Base-by-base conservation (phyloP, 2,797 vertebrate genomes). In the Lagocephalus sceleratus region DNA sequence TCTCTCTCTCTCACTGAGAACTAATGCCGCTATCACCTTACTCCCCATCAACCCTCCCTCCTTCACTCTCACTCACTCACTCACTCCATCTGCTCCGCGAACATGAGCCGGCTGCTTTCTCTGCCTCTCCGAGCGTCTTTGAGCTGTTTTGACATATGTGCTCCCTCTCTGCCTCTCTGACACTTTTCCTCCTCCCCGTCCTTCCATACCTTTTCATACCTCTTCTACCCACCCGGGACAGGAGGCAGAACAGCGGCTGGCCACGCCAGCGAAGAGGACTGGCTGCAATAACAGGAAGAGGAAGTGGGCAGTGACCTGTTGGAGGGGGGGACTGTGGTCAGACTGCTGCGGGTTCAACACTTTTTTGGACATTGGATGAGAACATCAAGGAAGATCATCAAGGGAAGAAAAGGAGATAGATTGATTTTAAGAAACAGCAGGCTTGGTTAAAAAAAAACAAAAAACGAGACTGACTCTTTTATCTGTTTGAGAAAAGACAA, bases 271-370 rank as follows among this genome's bases (percentile, higher is more conserved):
- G 4, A 59, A 76, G 69, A 73, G 38, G 54, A 61, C 57, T 53
- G 63, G 60, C 38, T 63, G 87, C 83, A 91, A 90, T 88, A 87
- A 87, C 88, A 90, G 90, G 88, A 91, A 92, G 76, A 75, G 83
- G 82, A 85, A 86, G 79, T 85, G 83, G 81, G 85, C 75, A 80
- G 84, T 81, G 83, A 86, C 78, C 83, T 79, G 73, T 60, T 35
- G 22, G 46, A 50, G 63, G 16, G 16, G 46, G 23, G 61, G 68
- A 29, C 25, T 49, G 64, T 3, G 46, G 59, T 64, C 19, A 15
- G 45, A 67, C 79, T 73, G 72, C 78, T 82, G 45, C 73, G 6
- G 46, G 50, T 47, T 47, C 53, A 54, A 54, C 68, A 71, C 57
- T n/a, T 42, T 42, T 73, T 23, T 29, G 39, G 45, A 54, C 32